Base-by-base conservation (phyloP, 2,888 invertebrate genomes). In the Drosophila pegasa region DNA sequence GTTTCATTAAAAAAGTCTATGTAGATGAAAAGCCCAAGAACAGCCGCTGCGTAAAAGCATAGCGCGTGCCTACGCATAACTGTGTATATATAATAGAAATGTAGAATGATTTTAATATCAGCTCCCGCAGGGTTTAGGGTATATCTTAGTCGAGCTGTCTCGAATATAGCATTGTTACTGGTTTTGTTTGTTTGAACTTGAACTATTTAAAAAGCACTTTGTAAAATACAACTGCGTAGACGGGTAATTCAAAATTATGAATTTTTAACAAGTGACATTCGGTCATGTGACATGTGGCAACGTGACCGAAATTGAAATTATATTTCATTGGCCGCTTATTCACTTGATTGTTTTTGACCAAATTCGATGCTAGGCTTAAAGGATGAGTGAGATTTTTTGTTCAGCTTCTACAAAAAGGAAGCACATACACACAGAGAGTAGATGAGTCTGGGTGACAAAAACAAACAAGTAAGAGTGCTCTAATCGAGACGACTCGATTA, bases 281-380 rank as follows among this genome's bases (percentile, higher is more conserved):
- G 14, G 29, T 16, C 20, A n/a, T 48, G 47, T 9, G 31, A n/a
- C 20, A n/a, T 48, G 47, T 9, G 31, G 18, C 14, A 5, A 35
- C 20, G 29, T 29, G 48, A 43, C 14, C 14, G 31, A 62, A 59
- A 61, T 62, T 62, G 6, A 66, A 60, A 60, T 33, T 55, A 33
- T 43, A 59, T 71, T 54, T 59, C 31, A 51, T 65, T 52, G 40
- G 58, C 45, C 41, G 65, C 61, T 71, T 75, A 33, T 27, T 16
- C 59, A 56, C 56, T 75, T 71, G 66, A 75, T 75, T 75, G 74
- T 75, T 75, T 75, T 66, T 16, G 8, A 29, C 41, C 33, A 60
- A 75, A 71, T 57, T 62, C 59, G 33, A 62, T 54, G 59, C 67
- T 60, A 55, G 62, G 62, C 55, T 71, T 71, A 45, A 62, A 48